Percentiles rank a stretch among this genome's conserved stretches.
Evolutionary conservation across 2,113 vertebrate genomes (phyloP).

Genomic region (Tricholaema leucomelas): DNA sequence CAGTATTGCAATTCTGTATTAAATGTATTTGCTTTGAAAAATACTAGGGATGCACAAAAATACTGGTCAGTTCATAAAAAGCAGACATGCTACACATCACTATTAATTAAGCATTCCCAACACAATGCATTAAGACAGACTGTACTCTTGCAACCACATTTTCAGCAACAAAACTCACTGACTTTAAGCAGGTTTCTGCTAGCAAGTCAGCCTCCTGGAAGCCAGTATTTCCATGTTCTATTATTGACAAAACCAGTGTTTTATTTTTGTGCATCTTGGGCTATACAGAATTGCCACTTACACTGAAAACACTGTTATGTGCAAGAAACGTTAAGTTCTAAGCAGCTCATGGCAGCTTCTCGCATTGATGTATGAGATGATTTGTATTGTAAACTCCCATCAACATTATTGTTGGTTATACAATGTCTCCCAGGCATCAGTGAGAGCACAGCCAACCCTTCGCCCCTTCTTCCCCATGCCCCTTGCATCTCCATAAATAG

Average conservation of each 20-base stretch:
- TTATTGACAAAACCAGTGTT: not conserved
- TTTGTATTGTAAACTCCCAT: not conserved
- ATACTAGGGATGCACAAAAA: not conserved
- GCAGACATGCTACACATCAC: not conserved
- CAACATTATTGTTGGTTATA: not conserved
- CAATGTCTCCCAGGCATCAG: conserved; percentile 10
- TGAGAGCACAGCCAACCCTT: not conserved
- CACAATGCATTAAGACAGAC: not conserved
- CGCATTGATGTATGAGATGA: not conserved
- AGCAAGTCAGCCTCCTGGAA: not conserved
- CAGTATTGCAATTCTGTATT: conserved; percentile 59
- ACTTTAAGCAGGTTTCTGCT: not conserved
- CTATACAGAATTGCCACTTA: conserved; percentile 62
- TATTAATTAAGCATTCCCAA: not conserved
- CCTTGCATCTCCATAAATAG: not conserved
- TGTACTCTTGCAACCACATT: not conserved
- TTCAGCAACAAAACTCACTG: not conserved
- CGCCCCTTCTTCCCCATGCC: not conserved
- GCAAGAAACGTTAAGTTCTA: not conserved
- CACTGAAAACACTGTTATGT: not conserved
- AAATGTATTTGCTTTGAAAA: conserved; percentile 17
- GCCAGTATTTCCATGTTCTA: not conserved
- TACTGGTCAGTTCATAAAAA: not conserved
- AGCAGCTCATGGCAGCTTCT: not conserved
- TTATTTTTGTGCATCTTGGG: conserved; percentile 32